These are phyloP conservation scores for Schizopygopsis pylzovi DNA, from an alignment of 2,797 vertebrate species.

Conservation along the genomic window DNA sequence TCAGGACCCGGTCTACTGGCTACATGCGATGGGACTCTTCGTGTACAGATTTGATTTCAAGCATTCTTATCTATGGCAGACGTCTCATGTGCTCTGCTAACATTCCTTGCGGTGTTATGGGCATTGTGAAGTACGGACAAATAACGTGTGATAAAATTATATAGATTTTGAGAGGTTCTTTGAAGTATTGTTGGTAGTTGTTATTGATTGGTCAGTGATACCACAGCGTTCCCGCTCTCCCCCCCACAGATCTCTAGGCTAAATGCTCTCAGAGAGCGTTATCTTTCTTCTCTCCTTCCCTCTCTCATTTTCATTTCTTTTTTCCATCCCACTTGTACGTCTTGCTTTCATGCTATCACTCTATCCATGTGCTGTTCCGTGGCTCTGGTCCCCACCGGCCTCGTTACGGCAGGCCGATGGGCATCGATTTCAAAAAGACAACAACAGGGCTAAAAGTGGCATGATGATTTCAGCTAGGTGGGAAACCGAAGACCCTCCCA, in stretches of 20 bases:
- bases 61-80: too few relatives aligned
- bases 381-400: slow-evolving; percentile 41
- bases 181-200: slow-evolving; percentile 46
- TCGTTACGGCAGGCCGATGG: slow-evolving; percentile 50
- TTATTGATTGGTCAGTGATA: slow-evolving; percentile 51
- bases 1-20: slow-evolving; percentile 41
- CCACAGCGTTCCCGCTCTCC: slow-evolving; percentile 49
- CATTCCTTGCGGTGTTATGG: slow-evolving; percentile 15
- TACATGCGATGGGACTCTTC: too few relatives aligned
- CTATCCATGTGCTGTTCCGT: not conserved
- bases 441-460: slow-evolving; percentile 58
- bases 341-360: slow-evolving; percentile 35
- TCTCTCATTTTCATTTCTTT: slow-evolving; percentile 28
- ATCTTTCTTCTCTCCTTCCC: slow-evolving; percentile 36
- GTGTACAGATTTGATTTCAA: too few relatives aligned
- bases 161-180: slow-evolving; percentile 53
- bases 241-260: slow-evolving; percentile 44
- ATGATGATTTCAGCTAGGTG: slow-evolving; percentile 56
- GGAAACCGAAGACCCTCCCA: slow-evolving; percentile 51
- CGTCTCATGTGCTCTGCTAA: slow-evolving; percentile 16
- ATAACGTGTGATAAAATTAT: slow-evolving; percentile 49
- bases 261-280: slow-evolving; percentile 58
- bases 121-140: slow-evolving; percentile 32
- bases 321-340: slow-evolving; percentile 31
- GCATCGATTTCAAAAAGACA: slow-evolving; percentile 59